These are phyloP conservation scores for Epirrita christyi DNA, from an alignment of 2,888 invertebrate genomes.

Conservation along the genomic window DNA sequence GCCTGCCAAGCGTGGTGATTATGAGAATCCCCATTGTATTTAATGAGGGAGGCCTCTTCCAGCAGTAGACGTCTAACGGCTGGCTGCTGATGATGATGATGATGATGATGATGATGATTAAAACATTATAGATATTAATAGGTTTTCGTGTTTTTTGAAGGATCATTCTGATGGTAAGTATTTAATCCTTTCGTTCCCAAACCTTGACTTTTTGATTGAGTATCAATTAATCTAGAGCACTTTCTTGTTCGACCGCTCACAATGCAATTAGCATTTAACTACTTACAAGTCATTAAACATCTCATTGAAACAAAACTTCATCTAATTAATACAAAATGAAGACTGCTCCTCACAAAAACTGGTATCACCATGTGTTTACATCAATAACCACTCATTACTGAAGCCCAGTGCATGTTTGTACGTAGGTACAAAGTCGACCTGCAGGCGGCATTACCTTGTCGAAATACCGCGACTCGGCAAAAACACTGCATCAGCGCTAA, in stretches of 20 bases:
- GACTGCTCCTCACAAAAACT: constrained; percentile 28
- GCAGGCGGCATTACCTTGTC: constrained; percentile 25
- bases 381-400: constrained; percentile 35
- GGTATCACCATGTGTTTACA: constrained; percentile 26
- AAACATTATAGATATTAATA: too few species aligned
- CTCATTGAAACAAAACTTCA: constrained; percentile 16
- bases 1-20: too few species aligned
- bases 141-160: background rate
- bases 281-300: constrained; percentile 7
- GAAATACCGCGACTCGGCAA: constrained; percentile 57
- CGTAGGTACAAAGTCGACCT: constrained; percentile 25
- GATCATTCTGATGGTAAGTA: background rate
- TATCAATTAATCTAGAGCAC: constrained; percentile 4
- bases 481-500: constrained; percentile 80
- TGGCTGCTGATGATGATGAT: too few species aligned
- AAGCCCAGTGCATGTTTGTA: constrained; percentile 33
- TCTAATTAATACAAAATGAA: constrained; percentile 23
- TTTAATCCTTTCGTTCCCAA: background rate
- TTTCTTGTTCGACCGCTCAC: constrained; percentile 3
- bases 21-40: too few species aligned
- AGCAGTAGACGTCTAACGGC: too few species aligned
- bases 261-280: constrained; percentile 16
- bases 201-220: background rate
- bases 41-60: too few species aligned
- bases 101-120: too few species aligned